phyloP scores from a whole-genome alignment of 2,888 invertebrate species.

The Caenorhabditis macrosperma region DNA sequence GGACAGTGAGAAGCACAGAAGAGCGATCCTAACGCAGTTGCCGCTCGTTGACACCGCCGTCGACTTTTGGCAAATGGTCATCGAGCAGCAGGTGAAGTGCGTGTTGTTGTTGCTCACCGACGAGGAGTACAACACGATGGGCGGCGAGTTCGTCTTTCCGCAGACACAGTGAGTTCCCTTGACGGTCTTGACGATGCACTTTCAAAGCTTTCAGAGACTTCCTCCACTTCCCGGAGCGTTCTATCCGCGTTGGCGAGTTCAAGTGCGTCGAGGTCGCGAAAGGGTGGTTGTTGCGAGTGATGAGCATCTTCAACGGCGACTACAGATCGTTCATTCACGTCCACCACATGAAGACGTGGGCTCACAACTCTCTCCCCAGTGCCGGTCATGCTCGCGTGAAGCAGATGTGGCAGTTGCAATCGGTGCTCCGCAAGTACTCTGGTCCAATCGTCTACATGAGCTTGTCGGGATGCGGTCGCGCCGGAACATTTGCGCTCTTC shows the following conservation, averaged over 20 bases:
- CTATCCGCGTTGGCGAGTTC: slow-evolving; percentile 65
- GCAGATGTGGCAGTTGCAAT: slow-evolving; percentile 57
- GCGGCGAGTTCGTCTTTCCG: slow-evolving; percentile 57
- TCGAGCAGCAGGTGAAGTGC: slow-evolving; percentile 59
- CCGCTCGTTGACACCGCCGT: slow-evolving; percentile 60
- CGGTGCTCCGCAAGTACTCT: slow-evolving; percentile 58
- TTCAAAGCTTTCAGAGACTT: slow-evolving; percentile 49
- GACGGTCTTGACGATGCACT: neutral
- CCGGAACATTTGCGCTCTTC: slow-evolving; percentile 68
- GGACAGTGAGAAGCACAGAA: slow-evolving; percentile 17
- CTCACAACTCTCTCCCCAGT: slow-evolving; percentile 45
- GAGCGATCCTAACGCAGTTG: slow-evolving; percentile 64
- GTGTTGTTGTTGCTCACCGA: slow-evolving; percentile 61
- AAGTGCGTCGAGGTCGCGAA: slow-evolving; percentile 40
- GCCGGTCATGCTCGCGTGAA: slow-evolving; percentile 10
- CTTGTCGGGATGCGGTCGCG: slow-evolving; percentile 68
- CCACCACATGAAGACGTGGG: slow-evolving; percentile 60
- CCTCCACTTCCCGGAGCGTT: slow-evolving; percentile 51
- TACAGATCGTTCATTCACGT: slow-evolving; percentile 60
- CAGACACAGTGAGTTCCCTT: slow-evolving; percentile 42
- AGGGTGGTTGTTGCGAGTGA: slow-evolving; percentile 56
- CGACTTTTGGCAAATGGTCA: slow-evolving; percentile 69
- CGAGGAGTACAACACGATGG: slow-evolving; percentile 55
- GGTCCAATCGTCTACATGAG: slow-evolving; percentile 63
- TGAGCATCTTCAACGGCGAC: slow-evolving; percentile 58